These are phyloP conservation scores for Phylloscopus trochiloides DNA, from an alignment of 2,113 vertebrate species.

Conservation along the genomic window DNA sequence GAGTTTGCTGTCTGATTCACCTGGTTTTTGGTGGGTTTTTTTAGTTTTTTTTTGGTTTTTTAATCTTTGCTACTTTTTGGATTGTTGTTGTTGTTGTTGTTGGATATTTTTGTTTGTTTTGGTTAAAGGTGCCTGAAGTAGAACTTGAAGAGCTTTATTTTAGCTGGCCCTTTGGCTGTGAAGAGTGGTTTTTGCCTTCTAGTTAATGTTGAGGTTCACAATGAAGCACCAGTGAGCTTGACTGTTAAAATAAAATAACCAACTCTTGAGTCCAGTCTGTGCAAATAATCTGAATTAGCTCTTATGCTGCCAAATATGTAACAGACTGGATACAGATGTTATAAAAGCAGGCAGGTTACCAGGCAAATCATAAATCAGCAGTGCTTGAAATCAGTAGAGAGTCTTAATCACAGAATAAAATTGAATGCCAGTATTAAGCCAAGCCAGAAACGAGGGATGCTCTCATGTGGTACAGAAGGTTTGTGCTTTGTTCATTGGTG, in stretches of 20 bases:
- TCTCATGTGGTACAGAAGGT: background rate
- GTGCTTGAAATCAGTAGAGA: background rate
- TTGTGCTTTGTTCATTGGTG: background rate
- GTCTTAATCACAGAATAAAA: background rate
- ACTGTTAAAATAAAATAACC: background rate
- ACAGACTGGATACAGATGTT: constrained; percentile 2
- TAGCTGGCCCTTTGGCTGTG: background rate
- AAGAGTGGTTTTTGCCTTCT: background rate
- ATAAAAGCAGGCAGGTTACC: background rate
- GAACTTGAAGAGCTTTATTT: background rate
- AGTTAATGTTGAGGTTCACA: background rate
- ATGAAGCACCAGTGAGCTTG: background rate
- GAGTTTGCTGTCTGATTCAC: background rate
- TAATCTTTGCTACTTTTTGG: background rate
- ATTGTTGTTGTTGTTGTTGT: background rate
- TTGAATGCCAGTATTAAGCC: background rate
- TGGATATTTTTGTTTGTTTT: background rate
- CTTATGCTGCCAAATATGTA: background rate
- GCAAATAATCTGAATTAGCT: background rate
- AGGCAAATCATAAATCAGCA: background rate
- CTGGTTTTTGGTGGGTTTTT: background rate
- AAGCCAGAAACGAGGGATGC: background rate
- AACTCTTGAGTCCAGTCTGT: background rate
- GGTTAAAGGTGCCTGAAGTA: background rate
- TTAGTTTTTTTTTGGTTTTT: background rate